Percentiles rank a stretch among this genome's conserved stretches.
Evolutionary conservation across 2,888 invertebrate species (phyloP).

Genomic region (Dioctria rufipes): DNA sequence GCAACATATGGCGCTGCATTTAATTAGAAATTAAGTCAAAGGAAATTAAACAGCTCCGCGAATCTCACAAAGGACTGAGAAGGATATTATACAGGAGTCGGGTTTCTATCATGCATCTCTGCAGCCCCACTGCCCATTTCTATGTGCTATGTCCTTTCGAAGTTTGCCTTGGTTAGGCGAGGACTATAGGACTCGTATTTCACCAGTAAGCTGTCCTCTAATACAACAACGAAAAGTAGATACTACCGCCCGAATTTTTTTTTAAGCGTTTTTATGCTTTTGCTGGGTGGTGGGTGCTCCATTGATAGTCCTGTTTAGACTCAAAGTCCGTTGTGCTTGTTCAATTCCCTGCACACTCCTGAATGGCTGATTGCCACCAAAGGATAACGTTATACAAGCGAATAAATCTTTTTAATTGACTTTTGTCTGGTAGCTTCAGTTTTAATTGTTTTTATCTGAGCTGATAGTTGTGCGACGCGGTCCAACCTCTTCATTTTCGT

Average conservation of each 20-base stretch:
- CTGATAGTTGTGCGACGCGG: constrained; percentile 25
- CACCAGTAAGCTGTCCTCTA: constrained; percentile 43
- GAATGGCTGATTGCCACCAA: constrained; percentile 52
- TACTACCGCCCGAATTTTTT: constrained; percentile 17
- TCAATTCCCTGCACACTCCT: constrained; percentile 12
- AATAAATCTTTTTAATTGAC: constrained; percentile 52
- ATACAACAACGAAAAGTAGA: constrained; percentile 20
- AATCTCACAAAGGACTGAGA: not conserved
- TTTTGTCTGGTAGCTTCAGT: constrained; percentile 50
- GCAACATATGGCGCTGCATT: constrained; percentile 61
- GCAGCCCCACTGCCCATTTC: not conserved
- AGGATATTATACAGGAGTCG: not conserved
- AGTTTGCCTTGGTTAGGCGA: not conserved
- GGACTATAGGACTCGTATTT: constrained; percentile 25
- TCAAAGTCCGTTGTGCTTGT: constrained; percentile 26
- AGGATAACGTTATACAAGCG: constrained; percentile 47
- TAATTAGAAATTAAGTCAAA: constrained; percentile 61
- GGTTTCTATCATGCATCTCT: not conserved
- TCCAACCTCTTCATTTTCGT: not conserved
- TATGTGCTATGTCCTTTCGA: not conserved
- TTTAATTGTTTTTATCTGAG: constrained; percentile 31
- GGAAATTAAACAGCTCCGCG: constrained; percentile 38
- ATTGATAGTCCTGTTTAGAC: not conserved
- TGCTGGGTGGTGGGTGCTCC: not conserved
- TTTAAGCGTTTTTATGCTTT: constrained; percentile 25